These are phyloP conservation scores for Brachypterus glaber DNA, from an alignment of 2,888 invertebrate genomes.

Conservation along the genomic window DNA sequence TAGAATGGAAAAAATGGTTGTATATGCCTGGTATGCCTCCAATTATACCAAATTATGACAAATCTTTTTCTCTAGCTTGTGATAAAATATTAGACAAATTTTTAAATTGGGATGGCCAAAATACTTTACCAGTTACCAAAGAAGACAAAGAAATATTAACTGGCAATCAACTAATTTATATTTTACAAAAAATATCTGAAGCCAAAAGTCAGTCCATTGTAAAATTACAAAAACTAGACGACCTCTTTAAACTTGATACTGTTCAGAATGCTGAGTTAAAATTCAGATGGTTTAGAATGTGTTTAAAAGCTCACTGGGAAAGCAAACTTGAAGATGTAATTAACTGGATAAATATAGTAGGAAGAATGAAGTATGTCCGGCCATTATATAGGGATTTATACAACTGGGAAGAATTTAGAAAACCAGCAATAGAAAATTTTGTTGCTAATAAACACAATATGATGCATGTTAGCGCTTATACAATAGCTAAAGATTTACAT, in stretches of 20 bases:
- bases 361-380: conserved; percentile 85
- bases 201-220: conserved; percentile 42
- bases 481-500: conserved; percentile 67
- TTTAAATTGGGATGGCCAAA: conserved; percentile 41
- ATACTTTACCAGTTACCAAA: conserved; percentile 40
- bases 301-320: conserved; percentile 63
- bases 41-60: conserved; percentile 70
- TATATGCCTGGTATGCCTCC: conserved; percentile 80
- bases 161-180: conserved; percentile 52
- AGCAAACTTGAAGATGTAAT: conserved; percentile 58
- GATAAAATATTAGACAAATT: conserved; percentile 49
- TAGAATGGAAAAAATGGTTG: conserved; percentile 85
- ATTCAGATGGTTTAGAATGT: conserved; percentile 67
- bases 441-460: conserved; percentile 58
- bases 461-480: conserved; percentile 75
- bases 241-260: conserved; percentile 53
- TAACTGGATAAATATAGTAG: conserved; percentile 71
- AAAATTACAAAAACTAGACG: conserved; percentile 53
- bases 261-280: conserved; percentile 72
- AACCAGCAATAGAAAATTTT: conserved; percentile 63
- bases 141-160: conserved; percentile 49
- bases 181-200: conserved; percentile 58
- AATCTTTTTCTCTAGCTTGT: conserved; percentile 53
- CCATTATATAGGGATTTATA: conserved; percentile 81
- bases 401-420: conserved; percentile 63